Evolutionary conservation across 2,797 vertebrate species (phyloP).

Genomic region (Esox lucius): DNA sequence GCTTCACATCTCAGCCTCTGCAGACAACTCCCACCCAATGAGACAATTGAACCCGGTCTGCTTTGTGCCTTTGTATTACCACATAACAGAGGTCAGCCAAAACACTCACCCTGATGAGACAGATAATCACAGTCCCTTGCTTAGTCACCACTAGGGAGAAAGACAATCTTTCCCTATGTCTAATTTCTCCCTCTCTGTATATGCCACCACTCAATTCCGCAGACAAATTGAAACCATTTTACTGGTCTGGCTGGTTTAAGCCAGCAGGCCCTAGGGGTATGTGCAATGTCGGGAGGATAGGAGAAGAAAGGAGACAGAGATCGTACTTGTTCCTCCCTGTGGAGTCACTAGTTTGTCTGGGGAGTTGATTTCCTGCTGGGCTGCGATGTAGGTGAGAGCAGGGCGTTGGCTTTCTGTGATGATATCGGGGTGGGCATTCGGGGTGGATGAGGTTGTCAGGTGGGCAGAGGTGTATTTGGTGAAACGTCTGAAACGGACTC

Average conservation of each 20-base stretch:
- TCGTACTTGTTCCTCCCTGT: constrained; percentile 46
- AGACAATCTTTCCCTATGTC: not conserved
- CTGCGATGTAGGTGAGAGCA: constrained; percentile 53
- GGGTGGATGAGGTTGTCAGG: not conserved
- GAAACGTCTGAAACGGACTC: constrained; percentile 46
- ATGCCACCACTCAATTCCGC: constrained; percentile 18
- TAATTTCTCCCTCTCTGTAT: not conserved
- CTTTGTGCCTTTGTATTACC: not conserved
- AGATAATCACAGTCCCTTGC: constrained; percentile 13
- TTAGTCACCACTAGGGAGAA: not conserved
- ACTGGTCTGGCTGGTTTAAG: constrained; percentile 24
- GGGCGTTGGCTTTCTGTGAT: constrained; percentile 47
- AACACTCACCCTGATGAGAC: constrained; percentile 4
- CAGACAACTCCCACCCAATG: not conserved
- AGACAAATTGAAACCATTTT: constrained; percentile 37
- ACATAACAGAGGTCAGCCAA: not conserved
- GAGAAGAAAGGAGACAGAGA: constrained; percentile 24
- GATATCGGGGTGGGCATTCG: constrained; percentile 16
- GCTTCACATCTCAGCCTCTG: not conserved
- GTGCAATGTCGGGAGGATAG: constrained; percentile 15
- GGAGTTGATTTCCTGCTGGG: constrained; percentile 55
- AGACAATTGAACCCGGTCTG: constrained; percentile 2
- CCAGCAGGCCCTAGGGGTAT: constrained; percentile 31
- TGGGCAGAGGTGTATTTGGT: constrained; percentile 38
- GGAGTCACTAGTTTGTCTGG: constrained; percentile 53